Evolutionary conservation across 2,113 vertebrate genomes (phyloP), one percentile per base, ranked within the genome.

Genomic region (Halichoerus grypus): DNA sequence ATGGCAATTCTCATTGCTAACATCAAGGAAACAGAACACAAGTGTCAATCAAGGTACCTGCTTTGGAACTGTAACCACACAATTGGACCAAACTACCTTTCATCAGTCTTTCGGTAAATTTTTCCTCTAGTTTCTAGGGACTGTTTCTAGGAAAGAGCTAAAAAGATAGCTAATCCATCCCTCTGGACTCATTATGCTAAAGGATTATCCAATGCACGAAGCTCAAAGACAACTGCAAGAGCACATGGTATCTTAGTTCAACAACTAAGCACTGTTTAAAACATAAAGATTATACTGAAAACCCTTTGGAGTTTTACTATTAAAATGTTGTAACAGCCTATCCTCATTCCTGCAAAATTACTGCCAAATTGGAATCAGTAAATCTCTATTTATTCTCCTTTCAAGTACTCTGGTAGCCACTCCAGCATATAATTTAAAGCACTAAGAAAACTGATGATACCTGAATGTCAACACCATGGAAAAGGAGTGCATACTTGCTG

Each of bases 301-400:
- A 46, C 72, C 57, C 15, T 87, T 89, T 49, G 5, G 4, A 88
- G 42, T 92, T 95, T 93, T 76, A 85, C 10, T 91, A 10, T 82
- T 84, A 36, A 18, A 61, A 51, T 6, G 88, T 74, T 5, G 21
- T 63, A 51, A 69, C 33, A 16, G 16, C 4, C 24, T 59, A 79
- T 86, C 21, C 46, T 85, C 26, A 26, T 76, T 95, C 57, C 51
- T 26, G 24, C 21, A 39, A 95, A 91, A 72, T 85, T 72, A 76
- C 46, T 91, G 76, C 57, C 89, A 91, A 93, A 81, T 51, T 91
- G 33, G 31, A 97, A 72, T 88, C 71, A 91, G 65, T 61, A 96
- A 76, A 81, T 33, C n/a, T 91, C 63, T 84, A 67, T 57, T 89
- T 96, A 94, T 82, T 67, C 51, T 79, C 21, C 57, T 79, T 81